These are phyloP conservation scores for Spheniscus mendiculus DNA, from an alignment of 2,113 vertebrate genomes.

Conservation along the genomic window DNA sequence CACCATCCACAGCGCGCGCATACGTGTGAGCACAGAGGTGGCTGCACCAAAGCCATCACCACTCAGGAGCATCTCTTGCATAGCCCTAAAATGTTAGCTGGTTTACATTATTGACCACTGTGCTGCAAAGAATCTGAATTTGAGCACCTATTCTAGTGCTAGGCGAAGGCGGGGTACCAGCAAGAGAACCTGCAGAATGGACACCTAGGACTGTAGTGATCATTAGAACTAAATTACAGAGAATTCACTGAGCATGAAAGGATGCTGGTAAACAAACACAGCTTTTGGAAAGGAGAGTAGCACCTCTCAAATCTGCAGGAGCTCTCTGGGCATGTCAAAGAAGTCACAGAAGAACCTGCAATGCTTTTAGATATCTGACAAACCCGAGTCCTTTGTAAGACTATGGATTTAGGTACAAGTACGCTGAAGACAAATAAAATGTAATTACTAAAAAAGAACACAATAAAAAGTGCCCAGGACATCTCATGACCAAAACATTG, in stretches of 20 bases:
- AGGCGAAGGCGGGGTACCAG: fast-evolving
- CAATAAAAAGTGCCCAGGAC: not conserved
- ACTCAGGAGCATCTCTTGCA: not conserved
- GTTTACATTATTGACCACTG: not conserved
- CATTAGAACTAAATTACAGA: too few relatives aligned
- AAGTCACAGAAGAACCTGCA: not conserved
- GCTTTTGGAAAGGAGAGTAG: not conserved
- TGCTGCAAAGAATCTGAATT: not conserved
- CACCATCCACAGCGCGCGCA: not conserved
- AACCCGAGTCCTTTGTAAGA: not conserved
- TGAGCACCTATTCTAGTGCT: too few relatives aligned
- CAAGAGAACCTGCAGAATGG: too few relatives aligned
- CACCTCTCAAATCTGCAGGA: not conserved
- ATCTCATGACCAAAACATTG: not conserved
- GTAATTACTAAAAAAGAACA: not conserved
- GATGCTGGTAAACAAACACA: too few relatives aligned
- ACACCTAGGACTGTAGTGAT: not conserved
- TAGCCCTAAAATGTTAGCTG: fast-evolving
- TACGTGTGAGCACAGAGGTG: fast-evolving
- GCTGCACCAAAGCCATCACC: not conserved
- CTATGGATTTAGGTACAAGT: not conserved
- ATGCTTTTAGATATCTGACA: not conserved
- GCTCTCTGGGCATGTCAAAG: not conserved
- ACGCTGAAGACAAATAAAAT: not conserved
- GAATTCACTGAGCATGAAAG: not conserved